Base-by-base conservation (phyloP, 2,888 invertebrate genomes). In the Catocala sponsa region DNA sequence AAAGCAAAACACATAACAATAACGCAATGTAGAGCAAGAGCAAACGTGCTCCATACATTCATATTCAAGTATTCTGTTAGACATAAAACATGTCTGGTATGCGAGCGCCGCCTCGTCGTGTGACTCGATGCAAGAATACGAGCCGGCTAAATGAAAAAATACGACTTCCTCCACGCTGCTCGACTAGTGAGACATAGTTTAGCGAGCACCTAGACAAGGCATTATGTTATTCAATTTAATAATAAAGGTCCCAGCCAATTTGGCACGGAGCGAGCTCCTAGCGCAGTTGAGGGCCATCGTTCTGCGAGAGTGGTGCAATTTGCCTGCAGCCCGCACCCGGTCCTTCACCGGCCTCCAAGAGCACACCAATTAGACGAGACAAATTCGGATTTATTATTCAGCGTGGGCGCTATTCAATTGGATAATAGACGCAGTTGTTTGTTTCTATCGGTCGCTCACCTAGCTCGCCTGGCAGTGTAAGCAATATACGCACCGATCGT, bases 311-410 rank as follows among this genome's bases (percentile, higher is more conserved):
- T 81, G 81, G 79, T 85, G 88, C 90, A 91, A 90, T 91, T 91
- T 88, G 85, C 86, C 79, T 87, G 88, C 89, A 87, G 84, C 81
- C 73, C 78, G 75, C 72, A 66, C 65, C 55, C 76, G 83, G 80
- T 79, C 80, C 87, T 87, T 76, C 76, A 83, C 79, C 48, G 55
- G 59, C 63, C 59, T 80, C 72, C 72, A 81, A 88, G 87, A 86
- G 90, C 84, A 78, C 84, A 84, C 91, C 92, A 92, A 92, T 92
- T 92, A 92, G 87, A 82, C 77, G 86, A 85, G 86, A 87, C 86
- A 86, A 88, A 89, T 88, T 87, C 83, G 82, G 82, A 87, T 91
- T 91, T 89, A 87, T 86, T 87, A 89, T 87, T 87, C 87, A 84
- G 81, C 78, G 84, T 85, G 81, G 83, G 83, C 78, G 78, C 81